These are phyloP conservation scores for Petrocephalus microphthalmus DNA, from an alignment of 2,113 vertebrate species.

Conservation along the genomic window DNA sequence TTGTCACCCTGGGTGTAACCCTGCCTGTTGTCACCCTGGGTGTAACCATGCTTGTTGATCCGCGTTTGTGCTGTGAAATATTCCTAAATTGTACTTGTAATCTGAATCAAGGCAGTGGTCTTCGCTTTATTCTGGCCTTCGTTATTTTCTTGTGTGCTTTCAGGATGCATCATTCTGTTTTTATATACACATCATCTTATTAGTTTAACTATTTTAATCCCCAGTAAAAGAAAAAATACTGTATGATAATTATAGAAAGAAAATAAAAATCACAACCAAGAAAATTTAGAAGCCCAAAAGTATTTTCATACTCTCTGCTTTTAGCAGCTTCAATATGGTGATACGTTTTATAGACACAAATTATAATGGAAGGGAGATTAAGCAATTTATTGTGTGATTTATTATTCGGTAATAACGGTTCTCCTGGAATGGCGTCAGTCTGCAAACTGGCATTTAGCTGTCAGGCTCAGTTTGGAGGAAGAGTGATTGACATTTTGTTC, in stretches of 20 bases:
- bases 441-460: conserved; percentile 56
- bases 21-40: background rate
- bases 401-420: conserved; percentile 62
- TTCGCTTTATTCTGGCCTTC: background rate
- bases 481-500: conserved; percentile 63
- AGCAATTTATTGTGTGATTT: conserved; percentile 56
- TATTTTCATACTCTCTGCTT: conserved; percentile 37
- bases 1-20: background rate
- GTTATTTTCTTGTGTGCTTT: background rate
- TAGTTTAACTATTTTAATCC: background rate
- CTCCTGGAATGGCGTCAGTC: conserved; percentile 51
- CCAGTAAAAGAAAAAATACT: background rate
- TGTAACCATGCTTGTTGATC: background rate
- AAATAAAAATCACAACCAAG: background rate
- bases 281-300: conserved; percentile 13
- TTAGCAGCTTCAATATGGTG: conserved; percentile 40
- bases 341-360: conserved; percentile 44
- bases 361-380: conserved; percentile 47
- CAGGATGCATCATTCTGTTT: background rate
- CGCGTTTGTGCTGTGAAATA: background rate
- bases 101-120: background rate
- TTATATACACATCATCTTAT: background rate
- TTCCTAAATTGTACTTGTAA: background rate
- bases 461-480: conserved; percentile 60
- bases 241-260: conserved; percentile 16